Conservation (phyloP, 2,113 vertebrate genomes). For the Ia io region DNA sequence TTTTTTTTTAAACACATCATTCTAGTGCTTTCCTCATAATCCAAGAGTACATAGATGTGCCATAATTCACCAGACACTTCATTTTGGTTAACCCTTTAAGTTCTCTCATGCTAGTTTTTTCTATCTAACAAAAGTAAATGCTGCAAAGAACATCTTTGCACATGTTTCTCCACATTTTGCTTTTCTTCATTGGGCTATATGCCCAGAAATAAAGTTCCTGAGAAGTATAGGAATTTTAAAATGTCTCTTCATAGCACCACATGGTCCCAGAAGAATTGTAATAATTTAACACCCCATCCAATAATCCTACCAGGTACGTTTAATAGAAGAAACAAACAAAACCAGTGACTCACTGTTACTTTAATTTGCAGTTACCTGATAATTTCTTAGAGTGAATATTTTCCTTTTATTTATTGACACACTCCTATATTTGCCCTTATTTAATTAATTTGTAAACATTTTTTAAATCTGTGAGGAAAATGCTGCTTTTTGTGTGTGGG, state of each 20-base stretch:
- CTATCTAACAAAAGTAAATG: not conserved
- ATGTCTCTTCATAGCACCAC: not conserved
- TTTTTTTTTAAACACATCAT: conserved; percentile 4
- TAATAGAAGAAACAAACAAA: conserved; percentile 40
- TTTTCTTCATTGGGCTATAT: conserved; percentile 11
- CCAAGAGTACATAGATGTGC: not conserved
- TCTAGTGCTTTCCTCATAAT: not conserved
- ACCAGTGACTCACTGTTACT: not conserved
- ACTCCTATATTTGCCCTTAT: not conserved
- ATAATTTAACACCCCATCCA: conserved; percentile 6
- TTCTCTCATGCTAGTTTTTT: not conserved
- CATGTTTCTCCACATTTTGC: conserved; percentile 38
- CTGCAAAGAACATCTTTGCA: conserved; percentile 20
- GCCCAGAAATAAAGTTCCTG: conserved; percentile 21
- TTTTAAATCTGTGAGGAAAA: conserved; percentile 35
- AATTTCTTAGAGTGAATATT: conserved; percentile 6
- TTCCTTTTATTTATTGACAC: not conserved
- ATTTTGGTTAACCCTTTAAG: not conserved
- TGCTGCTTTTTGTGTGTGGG: not conserved
- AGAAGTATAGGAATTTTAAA: conserved; percentile 35
- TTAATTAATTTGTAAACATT: not conserved
- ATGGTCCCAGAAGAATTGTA: not conserved
- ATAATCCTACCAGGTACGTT: not conserved
- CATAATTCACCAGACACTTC: not conserved
- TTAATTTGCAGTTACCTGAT: not conserved